Evolutionary conservation across 2,797 vertebrate species (phyloP).

Genomic region (Rhynchonycteris naso): DNA sequence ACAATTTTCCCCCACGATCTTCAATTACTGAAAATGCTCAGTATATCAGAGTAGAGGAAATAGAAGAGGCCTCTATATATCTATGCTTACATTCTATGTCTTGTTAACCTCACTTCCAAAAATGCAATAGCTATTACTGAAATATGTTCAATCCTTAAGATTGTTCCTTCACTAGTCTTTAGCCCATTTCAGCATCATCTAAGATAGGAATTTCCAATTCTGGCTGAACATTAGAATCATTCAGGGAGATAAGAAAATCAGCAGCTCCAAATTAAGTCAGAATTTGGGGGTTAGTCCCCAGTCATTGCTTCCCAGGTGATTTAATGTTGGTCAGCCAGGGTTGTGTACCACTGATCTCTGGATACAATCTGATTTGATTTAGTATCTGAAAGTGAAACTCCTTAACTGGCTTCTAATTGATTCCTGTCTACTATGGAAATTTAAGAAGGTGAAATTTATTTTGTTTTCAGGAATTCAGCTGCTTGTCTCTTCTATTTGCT

Average conservation of each 20-base stretch:
- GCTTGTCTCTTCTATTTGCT: background rate
- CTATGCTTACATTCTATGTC: background rate
- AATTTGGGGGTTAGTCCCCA: background rate
- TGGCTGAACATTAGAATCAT: background rate
- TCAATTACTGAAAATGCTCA: background rate
- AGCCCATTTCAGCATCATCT: background rate
- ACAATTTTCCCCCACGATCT: background rate
- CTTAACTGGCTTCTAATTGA: background rate
- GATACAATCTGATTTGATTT: conserved; percentile 4
- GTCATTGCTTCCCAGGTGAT: background rate
- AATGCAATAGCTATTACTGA: background rate
- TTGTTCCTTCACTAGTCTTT: background rate
- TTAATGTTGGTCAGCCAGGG: background rate
- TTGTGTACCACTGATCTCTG: background rate
- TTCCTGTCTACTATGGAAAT: background rate
- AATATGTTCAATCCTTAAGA: background rate
- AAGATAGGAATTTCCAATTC: background rate
- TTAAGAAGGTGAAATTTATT: conserved; percentile 9
- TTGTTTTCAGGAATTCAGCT: background rate
- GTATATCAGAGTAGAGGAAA: background rate
- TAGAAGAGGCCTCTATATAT: background rate
- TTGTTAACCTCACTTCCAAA: background rate
- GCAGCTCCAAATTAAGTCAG: background rate
- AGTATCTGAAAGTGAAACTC: background rate
- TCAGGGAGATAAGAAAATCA: background rate